Evolutionary conservation across 1,140 invertebrate species (phyloP).

Genomic region (Augochlora pura): DNA sequence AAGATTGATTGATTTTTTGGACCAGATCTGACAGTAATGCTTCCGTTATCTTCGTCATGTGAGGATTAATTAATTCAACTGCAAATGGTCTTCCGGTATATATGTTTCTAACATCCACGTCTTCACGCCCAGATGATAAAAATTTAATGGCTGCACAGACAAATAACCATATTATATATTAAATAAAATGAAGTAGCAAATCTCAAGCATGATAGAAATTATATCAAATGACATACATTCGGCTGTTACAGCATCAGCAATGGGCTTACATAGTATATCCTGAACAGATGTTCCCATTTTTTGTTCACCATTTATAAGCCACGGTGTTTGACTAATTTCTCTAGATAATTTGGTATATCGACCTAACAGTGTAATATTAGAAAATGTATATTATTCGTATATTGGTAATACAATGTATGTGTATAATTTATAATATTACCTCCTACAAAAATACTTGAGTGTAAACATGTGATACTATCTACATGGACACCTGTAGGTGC

Average conservation of each 20-base stretch:
- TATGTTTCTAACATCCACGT: slow-evolving; percentile 94
- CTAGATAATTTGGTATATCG: slow-evolving; percentile 94
- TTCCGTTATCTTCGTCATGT: slow-evolving; percentile 79
- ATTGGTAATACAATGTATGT: neutral
- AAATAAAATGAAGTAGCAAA: slow-evolving; percentile 1
- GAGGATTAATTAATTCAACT: slow-evolving; percentile 89
- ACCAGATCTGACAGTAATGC: slow-evolving; percentile 82
- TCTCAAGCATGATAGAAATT: neutral
- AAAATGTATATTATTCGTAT: slow-evolving; percentile 27
- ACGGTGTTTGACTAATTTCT: slow-evolving; percentile 95
- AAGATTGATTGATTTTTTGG: slow-evolving; percentile 82
- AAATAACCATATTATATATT: neutral
- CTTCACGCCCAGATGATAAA: slow-evolving; percentile 95
- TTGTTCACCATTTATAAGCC: slow-evolving; percentile 91
- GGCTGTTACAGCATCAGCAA: slow-evolving; percentile 81
- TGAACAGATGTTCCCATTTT: slow-evolving; percentile 93
- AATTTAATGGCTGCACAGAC: slow-evolving; percentile 83
- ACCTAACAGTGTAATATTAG: slow-evolving; percentile 77
- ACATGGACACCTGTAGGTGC: slow-evolving; percentile 63
- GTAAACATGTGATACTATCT: slow-evolving; percentile 78
- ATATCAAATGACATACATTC: slow-evolving; percentile 75
- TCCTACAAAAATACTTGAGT: slow-evolving; percentile 83
- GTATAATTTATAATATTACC: slow-evolving; percentile 72
- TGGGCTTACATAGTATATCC: slow-evolving; percentile 89
- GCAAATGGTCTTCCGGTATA: slow-evolving; percentile 93